phyloP scores from a whole-genome alignment of 2,888 invertebrate species.

The Formica aserva region DNA sequence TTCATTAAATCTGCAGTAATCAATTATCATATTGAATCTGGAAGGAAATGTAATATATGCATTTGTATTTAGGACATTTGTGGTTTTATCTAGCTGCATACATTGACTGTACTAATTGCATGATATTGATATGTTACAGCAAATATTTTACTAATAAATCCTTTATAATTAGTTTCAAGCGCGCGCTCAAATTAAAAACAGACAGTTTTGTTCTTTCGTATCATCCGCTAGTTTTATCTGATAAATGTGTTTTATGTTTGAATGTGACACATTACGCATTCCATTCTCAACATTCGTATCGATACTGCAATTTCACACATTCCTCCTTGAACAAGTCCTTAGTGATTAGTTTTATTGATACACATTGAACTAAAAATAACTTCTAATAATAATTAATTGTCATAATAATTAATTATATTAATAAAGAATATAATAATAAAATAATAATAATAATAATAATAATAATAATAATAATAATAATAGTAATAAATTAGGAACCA shows the following conservation, averaged over 20 bases:
- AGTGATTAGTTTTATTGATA: conserved; percentile 75
- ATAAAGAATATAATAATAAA: conserved; percentile 57
- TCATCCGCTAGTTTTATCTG: conserved; percentile 71
- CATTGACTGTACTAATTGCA: background rate
- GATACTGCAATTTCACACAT: conserved; percentile 55
- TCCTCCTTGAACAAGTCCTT: conserved; percentile 71
- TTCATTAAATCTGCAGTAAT: background rate
- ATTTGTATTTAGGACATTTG: background rate
- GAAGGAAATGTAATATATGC: conserved; percentile 1
- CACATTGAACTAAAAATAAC: conserved; percentile 67
- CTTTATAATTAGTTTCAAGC: conserved; percentile 4
- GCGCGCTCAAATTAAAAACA: conserved; percentile 1
- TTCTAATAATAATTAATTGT: conserved; percentile 68
- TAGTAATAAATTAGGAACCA: conserved; percentile 85
- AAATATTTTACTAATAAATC: background rate
- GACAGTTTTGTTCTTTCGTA: conserved; percentile 16
- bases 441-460: conserved; percentile 76
- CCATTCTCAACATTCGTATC: conserved; percentile 52
- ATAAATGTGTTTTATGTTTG: conserved; percentile 58
- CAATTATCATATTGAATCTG: conserved; percentile 1
- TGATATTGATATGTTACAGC: conserved; percentile 1
- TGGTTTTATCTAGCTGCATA: conserved; percentile 3
- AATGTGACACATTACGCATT: conserved; percentile 38
- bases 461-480: conserved; percentile 69
- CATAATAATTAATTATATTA: conserved; percentile 62